phyloP scores from a whole-genome alignment of 2,888 invertebrate genomes.

The Tethea ocularis region DNA sequence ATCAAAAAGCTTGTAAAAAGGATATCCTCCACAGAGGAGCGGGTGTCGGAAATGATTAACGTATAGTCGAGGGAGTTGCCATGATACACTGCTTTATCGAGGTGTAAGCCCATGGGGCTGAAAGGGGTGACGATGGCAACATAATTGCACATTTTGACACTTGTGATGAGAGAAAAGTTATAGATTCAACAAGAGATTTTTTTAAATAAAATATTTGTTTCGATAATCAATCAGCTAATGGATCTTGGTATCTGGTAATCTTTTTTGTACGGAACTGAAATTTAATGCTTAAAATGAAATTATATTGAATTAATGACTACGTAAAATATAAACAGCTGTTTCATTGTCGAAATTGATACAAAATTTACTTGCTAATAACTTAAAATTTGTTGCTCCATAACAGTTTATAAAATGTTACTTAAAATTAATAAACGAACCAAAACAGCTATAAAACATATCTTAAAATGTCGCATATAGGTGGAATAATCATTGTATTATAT shows the following conservation, averaged over 20 bases:
- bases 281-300: too few species aligned
- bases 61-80: conserved; percentile 53
- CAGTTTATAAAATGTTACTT: too few species aligned
- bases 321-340: too few species aligned
- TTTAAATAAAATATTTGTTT: too few species aligned
- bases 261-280: too few species aligned
- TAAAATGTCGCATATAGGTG: background rate
- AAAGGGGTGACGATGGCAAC: background rate
- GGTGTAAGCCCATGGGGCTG: conserved; percentile 13
- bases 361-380: too few species aligned
- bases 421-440: background rate
- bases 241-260: too few species aligned
- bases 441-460: conserved; percentile 9
- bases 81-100: conserved; percentile 36
- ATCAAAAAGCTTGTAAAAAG: conserved; percentile 63
- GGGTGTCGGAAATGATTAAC: conserved; percentile 24
- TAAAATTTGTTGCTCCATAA: too few species aligned
- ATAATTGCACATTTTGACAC: conserved; percentile 2
- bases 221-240: too few species aligned
- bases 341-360: too few species aligned
- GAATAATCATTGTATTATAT: background rate
- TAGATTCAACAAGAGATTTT: background rate
- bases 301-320: too few species aligned
- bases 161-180: background rate
- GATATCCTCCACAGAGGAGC: conserved; percentile 54